Conservation (phyloP, 2,888 invertebrate genomes). For the Tachystola acroxantha region DNA sequence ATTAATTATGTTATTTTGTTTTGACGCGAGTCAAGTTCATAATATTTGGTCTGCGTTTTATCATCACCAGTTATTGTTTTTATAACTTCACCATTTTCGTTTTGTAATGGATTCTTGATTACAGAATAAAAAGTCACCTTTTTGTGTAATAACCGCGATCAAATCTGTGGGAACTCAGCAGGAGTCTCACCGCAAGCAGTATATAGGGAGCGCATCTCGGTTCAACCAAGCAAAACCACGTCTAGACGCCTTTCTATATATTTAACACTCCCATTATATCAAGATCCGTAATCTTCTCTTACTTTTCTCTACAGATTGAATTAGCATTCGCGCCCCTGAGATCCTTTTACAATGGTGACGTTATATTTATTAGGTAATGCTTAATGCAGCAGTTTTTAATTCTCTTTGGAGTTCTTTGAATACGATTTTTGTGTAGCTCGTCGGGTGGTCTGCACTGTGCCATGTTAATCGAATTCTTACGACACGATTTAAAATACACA, state of each 20-base stretch:
- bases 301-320: conserved; percentile 38
- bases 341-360: conserved; percentile 31
- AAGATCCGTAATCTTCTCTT: conserved; percentile 42
- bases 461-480: conserved; percentile 25
- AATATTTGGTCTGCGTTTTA: not conserved
- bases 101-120: conserved; percentile 39
- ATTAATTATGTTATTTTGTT: not conserved
- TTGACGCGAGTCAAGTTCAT: not conserved
- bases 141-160: conserved; percentile 41
- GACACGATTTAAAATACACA: conserved; percentile 23
- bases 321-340: conserved; percentile 17
- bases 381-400: conserved; percentile 31
- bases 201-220: conserved; percentile 37
- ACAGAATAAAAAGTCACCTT: conserved; percentile 29
- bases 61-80: conserved; percentile 23
- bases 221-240: conserved; percentile 62
- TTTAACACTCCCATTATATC: conserved; percentile 44
- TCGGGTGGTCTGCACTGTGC: conserved; percentile 45
- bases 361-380: conserved; percentile 35
- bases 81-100: conserved; percentile 24
- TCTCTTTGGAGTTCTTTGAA: conserved; percentile 31
- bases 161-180: conserved; percentile 64
- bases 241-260: conserved; percentile 59
- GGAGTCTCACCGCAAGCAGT: conserved; percentile 55
- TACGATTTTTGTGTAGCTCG: conserved; percentile 33